Conservation (phyloP, 2,113 vertebrate genomes). For the Carettochelys insculpta region DNA sequence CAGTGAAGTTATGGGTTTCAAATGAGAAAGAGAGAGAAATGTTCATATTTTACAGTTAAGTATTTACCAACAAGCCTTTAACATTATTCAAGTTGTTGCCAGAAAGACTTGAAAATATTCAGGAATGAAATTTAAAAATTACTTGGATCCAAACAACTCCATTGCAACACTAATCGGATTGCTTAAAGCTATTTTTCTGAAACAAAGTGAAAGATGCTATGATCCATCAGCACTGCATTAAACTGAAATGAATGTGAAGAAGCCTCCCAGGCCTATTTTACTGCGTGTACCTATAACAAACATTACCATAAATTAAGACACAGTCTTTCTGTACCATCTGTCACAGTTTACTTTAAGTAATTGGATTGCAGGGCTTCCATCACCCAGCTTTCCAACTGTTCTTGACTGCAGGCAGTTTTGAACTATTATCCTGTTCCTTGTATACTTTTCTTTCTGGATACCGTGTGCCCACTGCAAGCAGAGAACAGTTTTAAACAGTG, state of each 20-base stretch:
- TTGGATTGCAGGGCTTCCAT: background rate
- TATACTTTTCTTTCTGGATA: background rate
- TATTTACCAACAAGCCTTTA: background rate
- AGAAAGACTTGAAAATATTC: background rate
- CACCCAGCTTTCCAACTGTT: background rate
- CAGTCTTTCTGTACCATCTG: background rate
- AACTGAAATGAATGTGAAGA: background rate
- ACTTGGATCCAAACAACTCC: background rate
- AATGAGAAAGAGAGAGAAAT: background rate
- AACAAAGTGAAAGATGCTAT: background rate
- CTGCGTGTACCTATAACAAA: background rate
- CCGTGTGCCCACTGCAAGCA: background rate
- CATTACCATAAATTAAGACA: rapidly evolving
- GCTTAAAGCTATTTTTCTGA: background rate
- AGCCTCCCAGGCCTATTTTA: background rate
- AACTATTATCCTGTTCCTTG: background rate
- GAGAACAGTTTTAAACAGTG: background rate
- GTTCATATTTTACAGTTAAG: background rate
- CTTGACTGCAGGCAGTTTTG: background rate
- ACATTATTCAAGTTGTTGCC: background rate
- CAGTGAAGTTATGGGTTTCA: background rate
- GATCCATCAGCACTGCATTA: background rate
- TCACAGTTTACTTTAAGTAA: background rate
- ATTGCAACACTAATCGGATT: background rate
- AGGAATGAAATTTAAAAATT: background rate